Conservation (phyloP, 2,797 vertebrate genomes). For the Notolabrus celidotus region DNA sequence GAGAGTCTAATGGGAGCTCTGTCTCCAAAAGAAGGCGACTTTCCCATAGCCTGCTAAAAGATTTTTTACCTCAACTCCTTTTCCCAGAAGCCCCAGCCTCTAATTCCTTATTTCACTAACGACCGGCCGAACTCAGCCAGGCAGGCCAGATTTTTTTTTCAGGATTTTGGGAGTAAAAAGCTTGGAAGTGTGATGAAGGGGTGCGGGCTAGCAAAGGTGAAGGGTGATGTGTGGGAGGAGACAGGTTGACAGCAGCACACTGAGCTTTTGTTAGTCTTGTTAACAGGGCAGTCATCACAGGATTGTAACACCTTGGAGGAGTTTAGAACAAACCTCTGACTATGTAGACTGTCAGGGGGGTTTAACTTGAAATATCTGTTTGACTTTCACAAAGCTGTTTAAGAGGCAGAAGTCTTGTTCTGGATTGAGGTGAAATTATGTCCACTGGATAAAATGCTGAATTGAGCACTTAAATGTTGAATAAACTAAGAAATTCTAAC, state of each 20-base stretch:
- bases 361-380: conserved; percentile 22
- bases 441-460: neutral
- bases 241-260: conserved; percentile 73
- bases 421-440: neutral
- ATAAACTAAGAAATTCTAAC: too few species aligned
- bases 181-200: conserved; percentile 54
- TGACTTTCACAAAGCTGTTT: conserved; percentile 1
- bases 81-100: conserved; percentile 33
- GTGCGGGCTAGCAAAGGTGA: conserved; percentile 35
- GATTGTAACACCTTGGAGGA: conserved; percentile 54
- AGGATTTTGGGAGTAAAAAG: conserved; percentile 25
- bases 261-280: conserved; percentile 70
- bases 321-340: conserved; percentile 4
- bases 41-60: conserved; percentile 55
- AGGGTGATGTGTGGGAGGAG: conserved; percentile 69
- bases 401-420: neutral
- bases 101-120: conserved; percentile 45
- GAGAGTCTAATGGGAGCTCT: conserved; percentile 47
- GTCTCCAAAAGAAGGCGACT: conserved; percentile 55
- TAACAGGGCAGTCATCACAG: conserved; percentile 54
- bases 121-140: conserved; percentile 27
- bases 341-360: neutral
- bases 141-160: conserved; percentile 16
- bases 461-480: too few species aligned
- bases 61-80: conserved; percentile 47